A percentile compares a stretch with the other conserved stretches of the same genome.
phyloP scores from a whole-genome alignment of 2,797 vertebrate genomes.

The Esox masquinongy region DNA sequence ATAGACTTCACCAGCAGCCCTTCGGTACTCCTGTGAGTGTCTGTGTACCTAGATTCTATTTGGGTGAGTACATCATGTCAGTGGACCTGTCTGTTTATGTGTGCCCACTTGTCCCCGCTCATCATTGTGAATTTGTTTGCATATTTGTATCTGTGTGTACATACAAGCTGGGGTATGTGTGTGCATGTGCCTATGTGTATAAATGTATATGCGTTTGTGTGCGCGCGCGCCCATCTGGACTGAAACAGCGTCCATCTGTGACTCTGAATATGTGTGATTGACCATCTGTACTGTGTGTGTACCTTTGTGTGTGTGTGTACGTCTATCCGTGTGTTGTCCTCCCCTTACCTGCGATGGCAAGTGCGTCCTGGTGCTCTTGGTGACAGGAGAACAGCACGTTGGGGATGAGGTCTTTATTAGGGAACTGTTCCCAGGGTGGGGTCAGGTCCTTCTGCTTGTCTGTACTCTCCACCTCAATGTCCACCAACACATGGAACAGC shows the following conservation, averaged over 20 bases:
- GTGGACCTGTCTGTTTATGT: not conserved
- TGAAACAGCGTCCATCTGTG: too few relatives aligned
- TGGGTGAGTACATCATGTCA: not conserved
- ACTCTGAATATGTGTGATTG: not conserved
- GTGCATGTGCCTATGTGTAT: not conserved
- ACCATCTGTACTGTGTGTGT: not conserved
- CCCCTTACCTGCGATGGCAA: constrained; percentile 84
- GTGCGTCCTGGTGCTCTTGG: constrained; percentile 92
- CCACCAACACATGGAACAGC: constrained; percentile 92
- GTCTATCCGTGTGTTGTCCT: constrained; percentile 6
- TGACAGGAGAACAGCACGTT: constrained; percentile 93
- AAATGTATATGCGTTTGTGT: not conserved
- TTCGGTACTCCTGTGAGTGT: not conserved
- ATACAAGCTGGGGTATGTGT: not conserved
- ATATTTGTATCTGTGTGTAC: constrained; percentile 5
- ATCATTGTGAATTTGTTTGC: not conserved
- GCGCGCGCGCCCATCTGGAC: not conserved
- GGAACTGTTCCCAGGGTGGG: constrained; percentile 97
- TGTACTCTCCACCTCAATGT: constrained; percentile 87
- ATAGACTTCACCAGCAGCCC: not conserved
- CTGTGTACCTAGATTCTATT: not conserved
- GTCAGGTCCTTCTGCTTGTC: constrained; percentile 95
- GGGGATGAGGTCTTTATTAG: constrained; percentile 91
- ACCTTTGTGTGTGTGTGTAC: not conserved
- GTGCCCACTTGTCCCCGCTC: not conserved